A percentile compares a stretch with the other conserved stretches of the same genome.
Conservation (phyloP, 2,888 invertebrate species). For the Palloptera scutellata region DNA sequence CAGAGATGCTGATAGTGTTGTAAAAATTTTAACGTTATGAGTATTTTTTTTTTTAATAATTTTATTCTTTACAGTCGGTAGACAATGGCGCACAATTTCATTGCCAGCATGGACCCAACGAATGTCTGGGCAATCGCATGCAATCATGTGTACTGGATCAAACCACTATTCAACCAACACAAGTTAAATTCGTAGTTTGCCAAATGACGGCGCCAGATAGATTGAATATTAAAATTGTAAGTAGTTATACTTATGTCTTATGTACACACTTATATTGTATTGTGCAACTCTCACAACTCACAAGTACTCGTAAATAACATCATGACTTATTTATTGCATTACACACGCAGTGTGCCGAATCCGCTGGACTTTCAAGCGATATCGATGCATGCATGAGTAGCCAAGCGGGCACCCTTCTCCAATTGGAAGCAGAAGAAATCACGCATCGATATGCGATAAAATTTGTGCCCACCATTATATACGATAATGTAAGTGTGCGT, state of each 20-base stretch:
- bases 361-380: conserved; percentile 59
- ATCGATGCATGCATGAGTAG: conserved; percentile 63
- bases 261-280: no score
- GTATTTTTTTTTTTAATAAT: background rate
- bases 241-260: conserved; percentile 9
- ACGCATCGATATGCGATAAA: conserved; percentile 61
- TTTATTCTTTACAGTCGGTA: conserved; percentile 47
- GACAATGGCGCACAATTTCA: conserved; percentile 64
- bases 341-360: conserved; percentile 61
- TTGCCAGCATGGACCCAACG: conserved; percentile 72
- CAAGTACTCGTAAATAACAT: background rate
- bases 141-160: conserved; percentile 69
- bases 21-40: conserved; percentile 5
- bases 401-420: conserved; percentile 62
- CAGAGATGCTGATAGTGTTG: no score
- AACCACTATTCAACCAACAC: conserved; percentile 58
- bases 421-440: conserved; percentile 65
- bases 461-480: conserved; percentile 68
- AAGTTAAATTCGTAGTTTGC: conserved; percentile 67
- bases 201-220: conserved; percentile 66
- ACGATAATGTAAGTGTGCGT: conserved; percentile 64
- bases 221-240: conserved; percentile 56
- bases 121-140: conserved; percentile 71
- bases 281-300: background rate
- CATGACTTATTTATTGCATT: background rate